These are phyloP conservation scores for Dendrolimus pini DNA, from an alignment of 2,888 invertebrate genomes.

Conservation along the genomic window DNA sequence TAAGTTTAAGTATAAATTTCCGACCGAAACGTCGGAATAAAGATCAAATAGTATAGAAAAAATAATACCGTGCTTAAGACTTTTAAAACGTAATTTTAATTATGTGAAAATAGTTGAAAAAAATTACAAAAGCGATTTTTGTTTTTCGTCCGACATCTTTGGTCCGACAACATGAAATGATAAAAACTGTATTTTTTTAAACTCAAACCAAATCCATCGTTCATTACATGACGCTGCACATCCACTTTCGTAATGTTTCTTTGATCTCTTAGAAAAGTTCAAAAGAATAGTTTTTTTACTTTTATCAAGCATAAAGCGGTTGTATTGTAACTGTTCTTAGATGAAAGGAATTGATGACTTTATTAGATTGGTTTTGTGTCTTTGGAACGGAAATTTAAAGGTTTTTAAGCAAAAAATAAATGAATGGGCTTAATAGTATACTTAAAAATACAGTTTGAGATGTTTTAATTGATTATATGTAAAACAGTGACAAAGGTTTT, in stretches of 20 bases:
- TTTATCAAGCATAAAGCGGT: background rate
- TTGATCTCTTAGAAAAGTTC: background rate
- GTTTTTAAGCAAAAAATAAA: background rate
- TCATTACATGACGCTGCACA: background rate
- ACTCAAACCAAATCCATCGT: background rate
- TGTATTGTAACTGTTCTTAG: background rate
- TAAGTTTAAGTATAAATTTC: too few species aligned
- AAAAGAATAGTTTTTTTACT: background rate
- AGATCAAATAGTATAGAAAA: too few species aligned
- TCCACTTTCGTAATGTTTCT: background rate
- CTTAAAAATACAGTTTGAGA: too few species aligned
- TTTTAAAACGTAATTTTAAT: too few species aligned
- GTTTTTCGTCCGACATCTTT: too few species aligned
- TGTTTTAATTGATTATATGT: too few species aligned
- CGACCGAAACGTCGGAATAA: too few species aligned
- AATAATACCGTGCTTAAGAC: too few species aligned
- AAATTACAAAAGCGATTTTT: too few species aligned
- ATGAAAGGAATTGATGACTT: background rate
- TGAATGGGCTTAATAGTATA: too few species aligned
- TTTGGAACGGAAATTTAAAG: background rate
- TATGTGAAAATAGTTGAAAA: too few species aligned
- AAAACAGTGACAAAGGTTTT: too few species aligned
- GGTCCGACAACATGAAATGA: background rate
- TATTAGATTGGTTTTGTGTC: background rate
- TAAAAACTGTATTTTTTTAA: background rate